Evolutionary conservation across 2,797 vertebrate species (phyloP), one percentile per base, ranked within the genome.

Genomic region (Amazona ochrocephala): DNA sequence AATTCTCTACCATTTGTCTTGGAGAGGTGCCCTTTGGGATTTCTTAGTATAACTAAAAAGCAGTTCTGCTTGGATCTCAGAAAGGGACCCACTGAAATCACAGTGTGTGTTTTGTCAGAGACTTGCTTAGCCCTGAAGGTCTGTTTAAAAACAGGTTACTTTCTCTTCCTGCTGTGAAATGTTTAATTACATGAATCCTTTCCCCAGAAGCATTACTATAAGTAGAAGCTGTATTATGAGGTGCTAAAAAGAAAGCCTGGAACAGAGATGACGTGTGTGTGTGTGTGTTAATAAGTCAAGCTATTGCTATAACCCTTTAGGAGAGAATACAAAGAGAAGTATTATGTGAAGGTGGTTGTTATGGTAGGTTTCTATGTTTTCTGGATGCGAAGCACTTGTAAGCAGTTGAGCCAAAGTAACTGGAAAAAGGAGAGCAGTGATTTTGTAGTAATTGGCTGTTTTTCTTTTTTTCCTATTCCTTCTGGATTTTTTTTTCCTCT

Each of bases 51-150:
- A 61, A 61, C 22, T 45, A 18, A 42, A 60, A 86, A 68, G 2
- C 4, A 3, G 45, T 85, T 80, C 45, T 61, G 12, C 13, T 44
- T 0, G 0, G 4, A 3, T 50, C 6, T 70, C 20, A 37, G 18
- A 86, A 84, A 41, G 34, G 62, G 3, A 64, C 4, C 8, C 9
- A 8, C 10, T 61, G 44, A 76, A 90, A 45, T 72, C 5, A 9
- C 5, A 9, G 2, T 7, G 8, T 13, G 17, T 26, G 5, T 67
- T 83, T 93, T 74, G 11, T 26, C 41, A 58, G 34, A 47, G n/a
- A 26, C 17, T 50, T 72, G 16, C 22, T 58, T 71, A 58, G 11
- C 3, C 18, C 21, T 50, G 20, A 24, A 58, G 9, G 34, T 65
- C 12, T 67, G 3, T 9, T 84, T 58, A 60, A 54, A 91, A 77